Evolutionary conservation across 2,797 vertebrate genomes (phyloP).

Genomic region (Trachurus trachurus): DNA sequence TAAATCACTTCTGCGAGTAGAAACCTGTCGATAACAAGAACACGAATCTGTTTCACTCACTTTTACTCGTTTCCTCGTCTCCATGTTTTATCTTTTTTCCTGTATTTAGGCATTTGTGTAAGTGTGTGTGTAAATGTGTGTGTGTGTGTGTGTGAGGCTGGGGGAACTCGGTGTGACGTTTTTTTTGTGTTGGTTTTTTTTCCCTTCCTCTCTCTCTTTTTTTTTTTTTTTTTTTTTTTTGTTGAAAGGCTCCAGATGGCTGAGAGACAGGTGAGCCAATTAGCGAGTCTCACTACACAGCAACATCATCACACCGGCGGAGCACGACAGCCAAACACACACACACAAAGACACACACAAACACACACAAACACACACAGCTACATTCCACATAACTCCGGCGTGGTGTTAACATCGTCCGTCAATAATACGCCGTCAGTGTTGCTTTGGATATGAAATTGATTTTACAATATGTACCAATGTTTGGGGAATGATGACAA

Average conservation of each 20-base stretch:
- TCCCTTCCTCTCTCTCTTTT: not conserved
- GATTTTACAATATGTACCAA: slow-evolving; percentile 51
- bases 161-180: slow-evolving; percentile 70
- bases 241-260: slow-evolving; percentile 84
- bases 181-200: not conserved
- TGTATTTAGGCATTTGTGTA: slow-evolving; percentile 28
- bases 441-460: slow-evolving; percentile 39
- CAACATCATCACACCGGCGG: slow-evolving; percentile 76
- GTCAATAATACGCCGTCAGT: slow-evolving; percentile 38
- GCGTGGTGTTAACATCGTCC: slow-evolving; percentile 53
- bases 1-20: slow-evolving; percentile 41
- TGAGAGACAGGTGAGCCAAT: slow-evolving; percentile 88
- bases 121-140: slow-evolving; percentile 17
- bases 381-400: slow-evolving; percentile 44
- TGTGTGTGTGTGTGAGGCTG: slow-evolving; percentile 28
- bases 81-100: slow-evolving; percentile 27
- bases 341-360: slow-evolving; percentile 34
- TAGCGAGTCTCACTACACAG: slow-evolving; percentile 83
- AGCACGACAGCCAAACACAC: slow-evolving; percentile 68
- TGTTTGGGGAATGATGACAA: slow-evolving; percentile 65
- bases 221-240: slow-evolving; percentile 34
- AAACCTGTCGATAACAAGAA: slow-evolving; percentile 17
- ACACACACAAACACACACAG: slow-evolving; percentile 23
- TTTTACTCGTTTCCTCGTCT: slow-evolving; percentile 38
- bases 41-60: slow-evolving; percentile 27